Conservation (phyloP, 2,113 vertebrate species). For the Progne subis region DNA sequence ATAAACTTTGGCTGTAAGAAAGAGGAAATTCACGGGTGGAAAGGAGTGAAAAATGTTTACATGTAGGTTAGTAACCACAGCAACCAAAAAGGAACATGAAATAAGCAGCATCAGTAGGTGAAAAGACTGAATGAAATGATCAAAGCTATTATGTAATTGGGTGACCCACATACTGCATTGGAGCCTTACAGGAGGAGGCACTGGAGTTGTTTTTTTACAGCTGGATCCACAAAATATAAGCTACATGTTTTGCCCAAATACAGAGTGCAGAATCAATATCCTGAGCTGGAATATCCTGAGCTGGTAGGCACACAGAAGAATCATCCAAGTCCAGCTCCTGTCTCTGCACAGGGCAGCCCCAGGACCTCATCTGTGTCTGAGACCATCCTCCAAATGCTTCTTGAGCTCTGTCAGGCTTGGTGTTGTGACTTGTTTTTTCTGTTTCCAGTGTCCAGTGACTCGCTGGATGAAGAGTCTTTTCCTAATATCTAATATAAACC, state of each 20-base stretch:
- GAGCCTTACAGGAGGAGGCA: not conserved
- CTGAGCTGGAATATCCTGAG: not conserved
- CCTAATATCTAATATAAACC: not conserved
- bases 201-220: not conserved
- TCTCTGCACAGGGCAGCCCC: not conserved
- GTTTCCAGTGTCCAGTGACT: not conserved
- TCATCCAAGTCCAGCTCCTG: rapidly evolving
- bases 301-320: not conserved
- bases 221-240: not conserved
- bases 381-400: rapidly evolving
- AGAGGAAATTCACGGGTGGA: not conserved
- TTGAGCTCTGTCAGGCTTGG: not conserved
- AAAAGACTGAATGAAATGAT: not conserved
- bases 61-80: not conserved
- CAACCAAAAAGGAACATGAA: not conserved
- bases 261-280: not conserved
- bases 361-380: not conserved
- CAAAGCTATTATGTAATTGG: not conserved
- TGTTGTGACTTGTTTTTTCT: not conserved
- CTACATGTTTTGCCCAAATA: not conserved
- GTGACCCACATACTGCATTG: not conserved
- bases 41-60: not conserved
- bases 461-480: not conserved
- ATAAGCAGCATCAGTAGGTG: not conserved
- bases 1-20: not conserved